phyloP scores from a whole-genome alignment of 2,888 invertebrate genomes.

The Tetanocera ferruginea region DNA sequence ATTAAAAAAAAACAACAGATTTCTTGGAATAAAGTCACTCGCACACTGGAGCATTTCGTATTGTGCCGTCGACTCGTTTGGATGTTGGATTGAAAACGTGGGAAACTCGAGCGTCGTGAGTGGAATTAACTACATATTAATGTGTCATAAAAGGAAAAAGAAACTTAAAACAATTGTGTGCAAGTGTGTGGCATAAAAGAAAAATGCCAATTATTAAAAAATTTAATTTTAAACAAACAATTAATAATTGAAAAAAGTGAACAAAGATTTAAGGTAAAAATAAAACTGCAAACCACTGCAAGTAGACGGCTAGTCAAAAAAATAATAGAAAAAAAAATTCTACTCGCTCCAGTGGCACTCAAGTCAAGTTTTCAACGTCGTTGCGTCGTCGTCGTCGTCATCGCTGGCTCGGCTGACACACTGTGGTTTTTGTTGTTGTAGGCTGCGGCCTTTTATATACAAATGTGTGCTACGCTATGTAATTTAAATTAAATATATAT shows the following conservation, averaged over 20 bases:
- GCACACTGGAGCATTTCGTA: constrained; percentile 25
- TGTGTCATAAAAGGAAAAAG: neutral
- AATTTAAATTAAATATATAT: constrained; percentile 26
- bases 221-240: neutral
- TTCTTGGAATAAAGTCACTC: neutral
- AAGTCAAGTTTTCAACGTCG: constrained; percentile 12
- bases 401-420: neutral
- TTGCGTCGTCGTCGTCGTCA: neutral
- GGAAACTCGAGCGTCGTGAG: constrained; percentile 12
- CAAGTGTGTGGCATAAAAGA: constrained; percentile 6
- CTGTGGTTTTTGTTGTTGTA: constrained; percentile 35
- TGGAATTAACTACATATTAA: constrained; percentile 13
- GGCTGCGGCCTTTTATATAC: constrained; percentile 30
- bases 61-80: constrained; percentile 31
- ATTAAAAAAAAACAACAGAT: constrained; percentile 7
- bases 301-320: neutral
- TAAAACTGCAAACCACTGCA: neutral
- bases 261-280: neutral
- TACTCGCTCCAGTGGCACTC: constrained; percentile 20
- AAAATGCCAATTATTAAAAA: neutral
- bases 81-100: constrained; percentile 20
- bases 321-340: neutral
- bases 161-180: neutral
- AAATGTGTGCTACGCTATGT: constrained; percentile 28
- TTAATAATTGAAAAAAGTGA: neutral